These are phyloP conservation scores for Penaeus chinensis DNA, from an alignment of 1,140 invertebrate genomes.

Conservation along the genomic window DNA sequence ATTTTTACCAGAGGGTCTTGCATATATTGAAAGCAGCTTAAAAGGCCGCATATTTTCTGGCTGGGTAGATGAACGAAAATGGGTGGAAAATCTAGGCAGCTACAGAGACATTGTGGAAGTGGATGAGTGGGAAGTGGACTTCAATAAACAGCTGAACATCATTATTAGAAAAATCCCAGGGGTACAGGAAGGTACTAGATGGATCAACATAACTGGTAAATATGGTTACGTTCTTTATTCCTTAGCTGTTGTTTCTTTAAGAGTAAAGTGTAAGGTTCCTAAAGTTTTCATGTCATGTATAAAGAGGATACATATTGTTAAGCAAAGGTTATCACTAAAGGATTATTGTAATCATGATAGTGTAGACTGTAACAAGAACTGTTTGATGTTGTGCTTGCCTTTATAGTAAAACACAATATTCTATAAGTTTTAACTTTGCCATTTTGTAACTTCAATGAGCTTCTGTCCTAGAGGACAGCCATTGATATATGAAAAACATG, in stretches of 20 bases:
- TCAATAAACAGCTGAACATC: constrained; percentile 45
- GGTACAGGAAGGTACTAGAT: constrained; percentile 52
- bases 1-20: constrained; percentile 42
- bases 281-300: no score
- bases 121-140: constrained; percentile 56
- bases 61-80: constrained; percentile 51
- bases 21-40: constrained; percentile 40
- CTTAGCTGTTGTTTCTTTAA: neutral
- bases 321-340: no score
- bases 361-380: no score
- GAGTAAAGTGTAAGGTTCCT: no score
- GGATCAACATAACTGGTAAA: constrained; percentile 57
- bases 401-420: no score
- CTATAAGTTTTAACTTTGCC: no score
- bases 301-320: no score
- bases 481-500: no score
- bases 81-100: constrained; percentile 38
- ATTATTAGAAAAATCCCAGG: constrained; percentile 49
- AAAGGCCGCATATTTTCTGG: constrained; percentile 49
- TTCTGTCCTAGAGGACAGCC: no score
- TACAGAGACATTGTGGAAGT: constrained; percentile 56
- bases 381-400: no score
- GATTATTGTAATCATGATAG: no score
- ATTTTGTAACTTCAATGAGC: no score
- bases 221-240: neutral